These are phyloP conservation scores for Tenthredo distinguenda DNA, from an alignment of 2,888 invertebrate species.

Conservation along the genomic window DNA sequence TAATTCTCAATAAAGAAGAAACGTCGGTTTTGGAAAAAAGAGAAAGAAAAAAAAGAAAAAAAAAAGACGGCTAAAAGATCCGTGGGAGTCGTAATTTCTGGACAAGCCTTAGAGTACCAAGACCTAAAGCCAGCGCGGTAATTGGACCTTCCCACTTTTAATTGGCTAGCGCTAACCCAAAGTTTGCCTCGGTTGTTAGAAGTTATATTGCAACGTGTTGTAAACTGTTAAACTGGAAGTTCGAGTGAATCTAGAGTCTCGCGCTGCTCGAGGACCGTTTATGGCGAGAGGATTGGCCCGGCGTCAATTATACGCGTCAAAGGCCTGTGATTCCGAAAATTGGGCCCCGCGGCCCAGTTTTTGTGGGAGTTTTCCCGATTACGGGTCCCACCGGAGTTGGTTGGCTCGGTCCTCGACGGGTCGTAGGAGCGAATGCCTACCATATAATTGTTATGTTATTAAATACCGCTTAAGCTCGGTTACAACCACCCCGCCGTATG, in stretches of 20 bases:
- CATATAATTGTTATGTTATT: conserved; percentile 78
- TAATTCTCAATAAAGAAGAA: conserved; percentile 23
- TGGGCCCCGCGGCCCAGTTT: conserved; percentile 62
- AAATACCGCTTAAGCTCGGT: conserved; percentile 73
- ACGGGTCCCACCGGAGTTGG: conserved; percentile 57
- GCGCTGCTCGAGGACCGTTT: conserved; percentile 49
- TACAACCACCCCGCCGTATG: conserved; percentile 45
- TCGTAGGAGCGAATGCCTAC: conserved; percentile 66
- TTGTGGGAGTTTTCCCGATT: conserved; percentile 65
- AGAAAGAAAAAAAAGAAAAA: neutral
- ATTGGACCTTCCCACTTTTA: conserved; percentile 75
- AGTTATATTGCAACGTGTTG: conserved; percentile 73
- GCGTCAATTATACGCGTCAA: conserved; percentile 68
- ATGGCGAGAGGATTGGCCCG: conserved; percentile 58
- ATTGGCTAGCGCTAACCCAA: conserved; percentile 68
- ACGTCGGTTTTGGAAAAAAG: neutral
- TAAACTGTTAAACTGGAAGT: conserved; percentile 70
- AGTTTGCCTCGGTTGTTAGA: conserved; percentile 70
- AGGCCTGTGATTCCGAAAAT: conserved; percentile 68
- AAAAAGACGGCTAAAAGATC: conserved; percentile 11
- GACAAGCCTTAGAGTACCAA: conserved; percentile 22
- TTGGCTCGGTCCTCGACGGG: conserved; percentile 63
- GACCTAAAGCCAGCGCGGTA: conserved; percentile 68
- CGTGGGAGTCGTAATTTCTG: conserved; percentile 48
- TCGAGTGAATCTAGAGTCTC: conserved; percentile 62